Evolutionary conservation across 92 coral and sea anemone species (phyloP).

Genomic region (Siderastrea radians): DNA sequence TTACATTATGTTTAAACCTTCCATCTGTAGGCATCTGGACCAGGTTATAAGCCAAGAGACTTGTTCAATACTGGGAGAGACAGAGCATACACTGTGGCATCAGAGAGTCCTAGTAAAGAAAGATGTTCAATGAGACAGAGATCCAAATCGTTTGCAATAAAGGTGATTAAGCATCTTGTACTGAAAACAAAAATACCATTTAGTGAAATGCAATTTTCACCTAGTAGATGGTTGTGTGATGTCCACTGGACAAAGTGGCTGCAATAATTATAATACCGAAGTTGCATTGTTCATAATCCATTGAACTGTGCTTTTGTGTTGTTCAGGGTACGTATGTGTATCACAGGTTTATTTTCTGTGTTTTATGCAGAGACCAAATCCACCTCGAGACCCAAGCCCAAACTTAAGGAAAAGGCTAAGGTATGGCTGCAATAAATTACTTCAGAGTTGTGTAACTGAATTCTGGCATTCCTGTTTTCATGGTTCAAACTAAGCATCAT

Average conservation of each 20-base stretch:
- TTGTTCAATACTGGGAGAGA: conserved; percentile 76
- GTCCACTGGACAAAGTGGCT: too few species aligned
- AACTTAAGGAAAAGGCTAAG: conserved; percentile 90
- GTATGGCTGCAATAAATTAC: conserved; percentile 28
- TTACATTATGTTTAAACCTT: too few species aligned
- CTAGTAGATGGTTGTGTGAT: too few species aligned
- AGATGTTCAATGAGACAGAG: conserved; percentile 72
- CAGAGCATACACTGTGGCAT: conserved; percentile 67
- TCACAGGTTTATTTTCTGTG: background rate
- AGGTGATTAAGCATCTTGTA: conserved; percentile 60
- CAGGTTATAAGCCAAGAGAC: conserved; percentile 81
- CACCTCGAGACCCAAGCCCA: conserved; percentile 94
- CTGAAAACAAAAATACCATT: too few species aligned
- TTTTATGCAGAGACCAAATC: conserved; percentile 89
- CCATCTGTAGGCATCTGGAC: conserved; percentile 24
- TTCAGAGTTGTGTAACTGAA: too few species aligned
- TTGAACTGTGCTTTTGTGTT: too few species aligned
- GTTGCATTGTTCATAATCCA: too few species aligned
- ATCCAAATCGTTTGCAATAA: conserved; percentile 95
- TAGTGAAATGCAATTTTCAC: too few species aligned
- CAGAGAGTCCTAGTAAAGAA: conserved; percentile 68
- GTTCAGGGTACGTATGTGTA: too few species aligned
- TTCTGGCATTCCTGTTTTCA: background rate
- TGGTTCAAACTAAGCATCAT: background rate
- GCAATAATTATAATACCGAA: too few species aligned